Evolutionary conservation across 2,888 invertebrate species (phyloP), one percentile per base, ranked within the genome.

Genomic region (Nomada fabriciana): DNA sequence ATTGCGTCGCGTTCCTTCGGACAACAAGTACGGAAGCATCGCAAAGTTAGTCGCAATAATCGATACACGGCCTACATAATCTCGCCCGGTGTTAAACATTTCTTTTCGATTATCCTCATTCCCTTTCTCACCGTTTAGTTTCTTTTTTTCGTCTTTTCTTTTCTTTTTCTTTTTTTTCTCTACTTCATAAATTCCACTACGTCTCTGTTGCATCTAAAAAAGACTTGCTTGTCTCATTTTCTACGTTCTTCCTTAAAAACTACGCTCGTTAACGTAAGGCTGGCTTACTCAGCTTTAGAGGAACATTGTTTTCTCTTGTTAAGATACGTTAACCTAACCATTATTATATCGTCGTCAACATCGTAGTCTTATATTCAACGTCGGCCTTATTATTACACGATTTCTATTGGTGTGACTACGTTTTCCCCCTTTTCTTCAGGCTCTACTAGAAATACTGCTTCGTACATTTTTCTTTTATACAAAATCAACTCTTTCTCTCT

Each of bases 231-330:
- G 64, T 64, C 65, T 73, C 59, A 36, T 52, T 36, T 70, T 65
- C 85, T 83, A 86, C 83, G 80, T n/a, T 79, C 83, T 50, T 23
- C 36, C 70, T 88, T 88, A 88, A 72, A 83, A 52, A 86, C 88
- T 88, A 88, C 78, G 73, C 85, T 80, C 83, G 89, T 90, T 89
- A 90, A 90, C 90, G 91, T 93, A 93, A 93, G 93, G 93, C 93
- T 93, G 93, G 92, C 93, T 93, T 93, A 91, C 91, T 93, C 92
- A 92, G 93, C 93, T 93, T 73, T 92, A 89, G 90, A 93, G 93
- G 93, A 93, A 93, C 93, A 93, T 93, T 91, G 91, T 93, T 93
- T 92, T 91, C 92, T 91, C 88, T 89, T 85, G 83, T 87, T 83
- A 76, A 84, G 81, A 88, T 87, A 89, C 83, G 79, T 88, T 71